Evolutionary conservation across 92 coral and sea anemone genomes (phyloP).

Genomic region (Umimayanthus kanabou): DNA sequence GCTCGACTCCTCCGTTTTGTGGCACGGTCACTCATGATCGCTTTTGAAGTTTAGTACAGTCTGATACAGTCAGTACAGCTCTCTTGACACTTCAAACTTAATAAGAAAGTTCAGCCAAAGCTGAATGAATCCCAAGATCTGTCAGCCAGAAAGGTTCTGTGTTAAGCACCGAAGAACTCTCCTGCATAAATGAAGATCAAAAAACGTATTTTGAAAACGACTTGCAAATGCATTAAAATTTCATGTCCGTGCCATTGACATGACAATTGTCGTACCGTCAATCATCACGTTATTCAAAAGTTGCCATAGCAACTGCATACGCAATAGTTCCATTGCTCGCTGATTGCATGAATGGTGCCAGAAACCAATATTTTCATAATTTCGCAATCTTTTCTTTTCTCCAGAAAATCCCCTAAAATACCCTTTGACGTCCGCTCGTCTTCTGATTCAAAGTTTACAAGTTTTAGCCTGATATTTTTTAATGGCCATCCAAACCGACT

Average conservation of each 20-base stretch:
- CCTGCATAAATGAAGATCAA: slow-evolving; percentile 30
- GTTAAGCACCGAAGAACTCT: slow-evolving; percentile 1
- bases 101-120: neutral
- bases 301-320: slow-evolving; percentile 41
- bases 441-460: neutral
- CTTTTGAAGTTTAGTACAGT: neutral
- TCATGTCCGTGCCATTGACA: slow-evolving; percentile 32
- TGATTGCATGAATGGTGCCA: slow-evolving; percentile 8
- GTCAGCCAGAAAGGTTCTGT: neutral
- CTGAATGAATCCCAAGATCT: neutral
- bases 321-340: slow-evolving; percentile 14
- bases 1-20: slow-evolving; percentile 73
- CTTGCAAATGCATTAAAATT: slow-evolving; percentile 26
- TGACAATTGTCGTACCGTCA: slow-evolving; percentile 10
- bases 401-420: neutral
- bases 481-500: neutral
- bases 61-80: too few relatives aligned
- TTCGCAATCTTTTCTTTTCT: neutral
- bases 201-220: slow-evolving; percentile 34
- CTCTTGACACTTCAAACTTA: slow-evolving; percentile 9
- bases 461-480: neutral
- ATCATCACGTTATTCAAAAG: slow-evolving; percentile 36
- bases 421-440: slow-evolving; percentile 14
- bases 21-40: slow-evolving; percentile 61
- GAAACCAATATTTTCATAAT: neutral